These are phyloP conservation scores for Scartelaos histophorus DNA, from an alignment of 2,113 vertebrate species.

Conservation along the genomic window DNA sequence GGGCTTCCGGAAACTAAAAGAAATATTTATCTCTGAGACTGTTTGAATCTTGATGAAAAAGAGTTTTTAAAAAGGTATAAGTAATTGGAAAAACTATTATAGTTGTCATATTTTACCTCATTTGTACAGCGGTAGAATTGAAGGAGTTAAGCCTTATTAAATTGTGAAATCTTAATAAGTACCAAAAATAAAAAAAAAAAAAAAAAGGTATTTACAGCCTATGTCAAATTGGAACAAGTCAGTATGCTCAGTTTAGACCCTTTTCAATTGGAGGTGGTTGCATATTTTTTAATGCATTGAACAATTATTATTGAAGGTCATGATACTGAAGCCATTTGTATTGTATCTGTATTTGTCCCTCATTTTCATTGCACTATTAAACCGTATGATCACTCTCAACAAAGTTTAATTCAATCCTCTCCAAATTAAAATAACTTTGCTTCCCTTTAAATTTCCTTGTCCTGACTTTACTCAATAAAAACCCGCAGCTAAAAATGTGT, in stretches of 20 bases:
- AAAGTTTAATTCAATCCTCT: not conserved
- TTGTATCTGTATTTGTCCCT: not conserved
- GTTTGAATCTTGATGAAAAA: not conserved
- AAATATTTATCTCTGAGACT: not conserved
- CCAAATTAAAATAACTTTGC: not conserved
- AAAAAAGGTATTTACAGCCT: too few relatives aligned
- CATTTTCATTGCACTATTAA: not conserved
- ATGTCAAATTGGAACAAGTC: too few relatives aligned
- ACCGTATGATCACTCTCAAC: not conserved
- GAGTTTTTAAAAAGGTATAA: not conserved
- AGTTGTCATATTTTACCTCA: too few relatives aligned
- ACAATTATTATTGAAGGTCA: too few relatives aligned
- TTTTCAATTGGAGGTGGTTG: too few relatives aligned
- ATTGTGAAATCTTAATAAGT: too few relatives aligned
- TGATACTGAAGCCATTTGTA: not conserved
- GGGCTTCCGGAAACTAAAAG: not conserved
- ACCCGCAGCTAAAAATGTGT: conserved; percentile 33
- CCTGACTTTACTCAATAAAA: not conserved
- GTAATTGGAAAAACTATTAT: too few relatives aligned
- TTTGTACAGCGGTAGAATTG: too few relatives aligned
- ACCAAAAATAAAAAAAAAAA: too few relatives aligned
- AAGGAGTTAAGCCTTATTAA: too few relatives aligned
- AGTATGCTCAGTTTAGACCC: too few relatives aligned
- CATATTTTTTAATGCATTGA: too few relatives aligned
- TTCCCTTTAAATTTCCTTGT: not conserved